These are phyloP conservation scores for Aspidiotus rigidus DNA, from an alignment of 2,888 invertebrate species.

Conservation along the genomic window DNA sequence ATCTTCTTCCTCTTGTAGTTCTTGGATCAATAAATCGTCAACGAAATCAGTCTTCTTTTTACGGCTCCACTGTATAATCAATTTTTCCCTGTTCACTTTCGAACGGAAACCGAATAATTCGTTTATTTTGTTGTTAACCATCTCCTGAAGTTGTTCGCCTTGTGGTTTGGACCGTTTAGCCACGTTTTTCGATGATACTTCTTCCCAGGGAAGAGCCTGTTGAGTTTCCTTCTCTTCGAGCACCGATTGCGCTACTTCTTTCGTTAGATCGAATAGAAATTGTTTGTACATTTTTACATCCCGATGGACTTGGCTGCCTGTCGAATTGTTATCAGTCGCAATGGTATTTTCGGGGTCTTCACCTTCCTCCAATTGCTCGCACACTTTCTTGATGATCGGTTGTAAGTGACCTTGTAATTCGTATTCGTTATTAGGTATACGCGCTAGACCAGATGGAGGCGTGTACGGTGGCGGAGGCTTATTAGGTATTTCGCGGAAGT, in stretches of 20 bases:
- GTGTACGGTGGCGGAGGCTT: slow-evolving; percentile 69
- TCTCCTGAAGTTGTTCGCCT: slow-evolving; percentile 32
- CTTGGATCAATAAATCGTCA: slow-evolving; percentile 60
- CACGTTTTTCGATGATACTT: slow-evolving; percentile 49
- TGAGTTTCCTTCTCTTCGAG: slow-evolving; percentile 43
- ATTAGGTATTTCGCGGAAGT: slow-evolving; percentile 59
- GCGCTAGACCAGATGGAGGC: slow-evolving; percentile 46
- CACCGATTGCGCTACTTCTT: slow-evolving; percentile 50
- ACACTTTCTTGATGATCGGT: slow-evolving; percentile 16
- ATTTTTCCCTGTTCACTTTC: slow-evolving; percentile 48
- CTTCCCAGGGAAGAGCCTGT: slow-evolving; percentile 41
- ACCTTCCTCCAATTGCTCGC: slow-evolving; percentile 41
- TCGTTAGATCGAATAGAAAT: slow-evolving; percentile 55
- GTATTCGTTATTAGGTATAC: slow-evolving; percentile 19
- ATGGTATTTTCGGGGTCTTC: slow-evolving; percentile 42
- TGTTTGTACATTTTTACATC: slow-evolving; percentile 46
- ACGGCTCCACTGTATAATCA: slow-evolving; percentile 53
- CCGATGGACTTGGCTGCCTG: slow-evolving; percentile 13
- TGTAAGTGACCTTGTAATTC: slow-evolving; percentile 9
- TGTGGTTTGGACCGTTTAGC: slow-evolving; percentile 42
- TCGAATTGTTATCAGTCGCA: slow-evolving; percentile 41
- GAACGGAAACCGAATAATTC: slow-evolving; percentile 50
- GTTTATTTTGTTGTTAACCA: slow-evolving; percentile 19
- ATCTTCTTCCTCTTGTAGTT: slow-evolving; percentile 60
- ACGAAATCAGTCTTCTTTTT: slow-evolving; percentile 57